A percentile compares a stretch with the other conserved stretches of the same genome.
Conservation (phyloP, 2,113 vertebrate genomes). For the Mesoclemmys tuberculata region DNA sequence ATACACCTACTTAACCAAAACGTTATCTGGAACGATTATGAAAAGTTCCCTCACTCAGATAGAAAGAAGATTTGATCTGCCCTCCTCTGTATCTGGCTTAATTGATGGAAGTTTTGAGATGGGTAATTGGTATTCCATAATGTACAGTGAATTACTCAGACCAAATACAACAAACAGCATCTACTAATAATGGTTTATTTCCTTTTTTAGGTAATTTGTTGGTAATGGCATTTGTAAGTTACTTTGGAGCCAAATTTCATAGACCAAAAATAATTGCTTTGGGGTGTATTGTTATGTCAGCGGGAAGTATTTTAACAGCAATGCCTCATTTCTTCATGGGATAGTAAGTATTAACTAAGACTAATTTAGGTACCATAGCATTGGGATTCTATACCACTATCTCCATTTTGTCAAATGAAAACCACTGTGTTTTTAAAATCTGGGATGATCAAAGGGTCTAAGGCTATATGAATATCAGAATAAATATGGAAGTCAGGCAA, state of each 20-base stretch:
- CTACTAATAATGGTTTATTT: constrained; percentile 1
- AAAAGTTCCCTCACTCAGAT: constrained; percentile 94
- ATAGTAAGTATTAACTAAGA: constrained; percentile 80
- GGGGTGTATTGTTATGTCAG: constrained; percentile 87
- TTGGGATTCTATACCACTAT: neutral
- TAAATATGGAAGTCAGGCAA: neutral
- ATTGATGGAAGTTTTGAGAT: constrained; percentile 94
- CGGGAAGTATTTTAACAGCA: constrained; percentile 85
- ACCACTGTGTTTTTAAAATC: neutral
- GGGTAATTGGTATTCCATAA: constrained; percentile 76
- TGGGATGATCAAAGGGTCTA: neutral
- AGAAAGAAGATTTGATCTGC: constrained; percentile 90
- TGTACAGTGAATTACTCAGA: neutral
- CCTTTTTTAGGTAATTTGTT: constrained; percentile 88
- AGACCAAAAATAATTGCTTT: constrained; percentile 88
- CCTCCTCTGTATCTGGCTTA: constrained; percentile 85
- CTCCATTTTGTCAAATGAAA: neutral
- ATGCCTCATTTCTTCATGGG: constrained; percentile 97
- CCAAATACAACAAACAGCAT: rapidly evolving
- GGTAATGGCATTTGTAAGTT: constrained; percentile 90
- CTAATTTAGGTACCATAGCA: neutral
- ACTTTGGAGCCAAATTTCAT: constrained; percentile 92
- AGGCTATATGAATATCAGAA: neutral
- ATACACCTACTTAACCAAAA: constrained; percentile 86
- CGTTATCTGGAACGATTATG: constrained; percentile 84